Base-by-base conservation (phyloP, 2,888 invertebrate genomes). In the Halictus ligatus region DNA sequence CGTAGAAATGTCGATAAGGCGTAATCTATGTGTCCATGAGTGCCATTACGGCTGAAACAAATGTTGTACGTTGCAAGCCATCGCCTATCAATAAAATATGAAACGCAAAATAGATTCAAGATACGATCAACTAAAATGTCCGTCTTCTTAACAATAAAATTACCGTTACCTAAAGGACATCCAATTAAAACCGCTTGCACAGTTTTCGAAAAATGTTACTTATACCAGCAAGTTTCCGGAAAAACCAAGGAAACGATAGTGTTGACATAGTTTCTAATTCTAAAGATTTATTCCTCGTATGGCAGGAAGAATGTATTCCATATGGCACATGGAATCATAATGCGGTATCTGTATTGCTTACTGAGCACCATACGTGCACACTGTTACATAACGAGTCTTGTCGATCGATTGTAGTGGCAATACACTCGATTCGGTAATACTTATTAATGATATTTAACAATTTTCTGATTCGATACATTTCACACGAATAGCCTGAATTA, bases 381-480 rank as follows among this genome's bases (percentile, higher is more conserved):
- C 72, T 72, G 77, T 86, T 86, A 86, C 75, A 81, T 86, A 86
- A 86, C 85, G 78, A 64, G 81, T 84, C 81, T 80, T 84, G 67
- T 67, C 80, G 72, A 86, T 86, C 85, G 85, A 86, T 86, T 72
- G 58, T 58, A 58, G 58, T 75, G 67, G 54, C 78, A 75, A 75
- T 86, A 54, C 29, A 29, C 64, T 43, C 46, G 58, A 83, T 77
- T 82, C 48, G 15, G n/a, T 46, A 40, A 75, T 75, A 71, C 67
- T 60, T n/a, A 18, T n/a, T 40, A 81, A 50, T 15, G 15, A 50
- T 69, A 72, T 54, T 35, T 64, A 21, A 46, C 54, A 43, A 71
- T 71, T n/a, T 1, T 21, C 10, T n/a, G n/a, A 71, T 43, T 40
- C 12, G 25, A 12, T 29, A 21, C 8, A 21, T 0, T 43, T 13